These are phyloP conservation scores for Acanthosepion esculentum DNA, from an alignment of 2,888 invertebrate genomes.

Conservation along the genomic window DNA sequence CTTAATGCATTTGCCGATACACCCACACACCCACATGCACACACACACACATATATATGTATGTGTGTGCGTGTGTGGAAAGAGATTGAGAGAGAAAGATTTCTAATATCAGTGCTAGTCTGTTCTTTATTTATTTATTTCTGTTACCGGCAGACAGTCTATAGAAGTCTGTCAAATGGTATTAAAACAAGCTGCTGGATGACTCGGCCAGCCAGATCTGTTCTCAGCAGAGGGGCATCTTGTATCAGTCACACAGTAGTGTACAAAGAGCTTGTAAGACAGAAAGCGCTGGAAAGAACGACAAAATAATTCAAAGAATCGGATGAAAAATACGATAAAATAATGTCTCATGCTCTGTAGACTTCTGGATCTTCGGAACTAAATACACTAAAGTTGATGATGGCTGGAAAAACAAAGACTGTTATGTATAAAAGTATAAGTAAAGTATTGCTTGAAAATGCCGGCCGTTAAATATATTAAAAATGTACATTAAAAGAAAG, in stretches of 20 bases:
- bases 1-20: neutral
- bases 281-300: neutral
- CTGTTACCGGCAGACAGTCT: neutral
- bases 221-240: neutral
- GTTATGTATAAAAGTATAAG: neutral
- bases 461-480: neutral
- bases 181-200: neutral
- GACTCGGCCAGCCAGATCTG: neutral
- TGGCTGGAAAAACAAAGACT: neutral
- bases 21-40: too few species aligned
- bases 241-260: neutral
- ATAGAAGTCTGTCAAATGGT: conserved; percentile 33
- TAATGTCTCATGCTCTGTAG: neutral
- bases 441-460: neutral
- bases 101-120: neutral
- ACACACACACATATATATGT: too few species aligned
- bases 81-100: too few species aligned
- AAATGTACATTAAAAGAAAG: neutral
- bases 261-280: neutral
- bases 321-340: neutral
- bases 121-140: neutral
- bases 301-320: neutral
- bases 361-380: neutral
- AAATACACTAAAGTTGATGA: neutral
- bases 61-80: too few species aligned